Conservation (phyloP, 92 coral and sea anemone genomes). For the Zoanthus gigantus region DNA sequence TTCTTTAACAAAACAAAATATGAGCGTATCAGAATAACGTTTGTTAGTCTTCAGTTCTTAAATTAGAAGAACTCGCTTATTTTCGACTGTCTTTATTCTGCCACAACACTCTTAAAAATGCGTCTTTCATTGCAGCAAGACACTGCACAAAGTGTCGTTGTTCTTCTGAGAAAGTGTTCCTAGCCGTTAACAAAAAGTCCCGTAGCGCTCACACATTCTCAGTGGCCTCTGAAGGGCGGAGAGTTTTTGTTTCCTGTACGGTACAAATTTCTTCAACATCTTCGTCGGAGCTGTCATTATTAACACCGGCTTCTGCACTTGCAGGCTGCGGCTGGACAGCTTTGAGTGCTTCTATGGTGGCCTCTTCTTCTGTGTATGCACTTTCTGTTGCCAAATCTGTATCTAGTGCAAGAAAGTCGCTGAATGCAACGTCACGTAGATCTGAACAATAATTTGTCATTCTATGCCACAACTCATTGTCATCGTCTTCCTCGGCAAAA, state of each 20-base stretch:
- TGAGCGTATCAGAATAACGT: too few relatives aligned
- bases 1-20: too few relatives aligned
- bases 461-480: conserved; percentile 54
- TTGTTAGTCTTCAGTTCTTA: too few relatives aligned
- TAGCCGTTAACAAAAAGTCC: too few relatives aligned
- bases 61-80: too few relatives aligned
- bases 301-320: conserved; percentile 9
- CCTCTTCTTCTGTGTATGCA: conserved; percentile 51
- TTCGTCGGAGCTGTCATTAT: background rate
- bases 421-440: conserved; percentile 37
- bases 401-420: conserved; percentile 44
- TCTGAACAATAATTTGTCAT: conserved; percentile 38
- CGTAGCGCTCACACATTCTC: conserved; percentile 4
- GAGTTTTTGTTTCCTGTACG: conserved; percentile 11
- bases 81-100: too few relatives aligned
- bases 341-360: conserved; percentile 25
- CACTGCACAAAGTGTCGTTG: too few relatives aligned
- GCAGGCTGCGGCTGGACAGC: conserved; percentile 19
- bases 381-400: conserved; percentile 31
- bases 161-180: too few relatives aligned
- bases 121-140: too few relatives aligned
- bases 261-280: conserved; percentile 7
- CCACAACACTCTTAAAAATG: too few relatives aligned
- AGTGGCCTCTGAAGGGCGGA: conserved; percentile 26
- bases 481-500: conserved; percentile 61